Conservation (phyloP, 2,113 vertebrate genomes). For the Pelvicachromis taeniatus region DNA sequence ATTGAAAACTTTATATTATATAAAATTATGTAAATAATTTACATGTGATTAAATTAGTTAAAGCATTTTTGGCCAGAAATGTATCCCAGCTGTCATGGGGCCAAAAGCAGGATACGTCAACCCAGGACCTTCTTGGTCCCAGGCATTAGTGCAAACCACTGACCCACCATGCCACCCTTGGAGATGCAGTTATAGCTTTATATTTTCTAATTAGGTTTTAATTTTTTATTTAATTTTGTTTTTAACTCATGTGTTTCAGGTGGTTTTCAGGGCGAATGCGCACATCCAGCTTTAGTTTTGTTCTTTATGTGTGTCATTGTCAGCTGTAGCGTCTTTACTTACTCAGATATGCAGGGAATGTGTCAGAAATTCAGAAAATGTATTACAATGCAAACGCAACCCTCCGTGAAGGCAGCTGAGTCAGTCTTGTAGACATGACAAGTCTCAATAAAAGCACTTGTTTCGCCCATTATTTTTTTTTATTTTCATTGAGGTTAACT, state of each 20-base stretch:
- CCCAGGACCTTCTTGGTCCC: not conserved
- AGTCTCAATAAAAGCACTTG: accelerated
- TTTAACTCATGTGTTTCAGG: not conserved
- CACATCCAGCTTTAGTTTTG: no score
- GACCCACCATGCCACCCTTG: not conserved
- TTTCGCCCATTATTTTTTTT: accelerated
- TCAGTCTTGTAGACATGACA: not conserved
- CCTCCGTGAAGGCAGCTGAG: accelerated
- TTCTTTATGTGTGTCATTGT: not conserved
- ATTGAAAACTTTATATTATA: not conserved
- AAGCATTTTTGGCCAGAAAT: not conserved
- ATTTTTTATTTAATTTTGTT: accelerated
- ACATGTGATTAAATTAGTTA: not conserved
- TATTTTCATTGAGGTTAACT: not conserved
- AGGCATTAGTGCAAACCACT: accelerated
- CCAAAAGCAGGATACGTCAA: accelerated
- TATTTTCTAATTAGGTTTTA: not conserved
- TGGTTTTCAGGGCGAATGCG: not conserved
- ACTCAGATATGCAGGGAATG: not conserved
- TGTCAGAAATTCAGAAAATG: not conserved
- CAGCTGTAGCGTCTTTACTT: not conserved
- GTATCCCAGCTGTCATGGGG: accelerated
- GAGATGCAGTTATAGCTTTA: accelerated
- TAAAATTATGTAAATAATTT: not conserved
- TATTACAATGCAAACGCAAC: not conserved